Percentiles rank a stretch among this genome's conserved stretches.
Evolutionary conservation across 1,140 invertebrate genomes (phyloP).

Genomic region (Bombus huntii): DNA sequence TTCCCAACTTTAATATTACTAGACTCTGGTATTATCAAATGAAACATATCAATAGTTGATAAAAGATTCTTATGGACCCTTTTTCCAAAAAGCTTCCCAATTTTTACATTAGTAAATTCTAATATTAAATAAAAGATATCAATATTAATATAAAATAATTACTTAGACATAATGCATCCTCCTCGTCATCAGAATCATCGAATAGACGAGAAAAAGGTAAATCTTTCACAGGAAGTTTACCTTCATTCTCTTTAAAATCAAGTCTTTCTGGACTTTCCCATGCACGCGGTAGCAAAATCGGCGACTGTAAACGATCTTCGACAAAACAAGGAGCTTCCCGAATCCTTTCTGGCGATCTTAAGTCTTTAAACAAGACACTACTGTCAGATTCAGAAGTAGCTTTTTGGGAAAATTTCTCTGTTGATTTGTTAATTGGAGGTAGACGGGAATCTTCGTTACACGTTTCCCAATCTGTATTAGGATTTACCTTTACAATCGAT

Average conservation of each 20-base stretch:
- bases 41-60: not conserved
- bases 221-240: not conserved
- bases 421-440: too few species aligned
- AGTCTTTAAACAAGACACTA: not conserved
- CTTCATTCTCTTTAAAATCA: not conserved
- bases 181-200: not conserved
- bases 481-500: too few species aligned
- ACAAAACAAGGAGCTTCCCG: not conserved
- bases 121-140: not conserved
- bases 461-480: conserved; percentile 24
- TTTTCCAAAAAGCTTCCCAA: not conserved
- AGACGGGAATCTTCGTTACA: not conserved
- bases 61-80: not conserved
- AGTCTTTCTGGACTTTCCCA: not conserved
- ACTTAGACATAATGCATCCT: conserved; percentile 16
- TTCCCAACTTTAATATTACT: not conserved
- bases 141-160: not conserved
- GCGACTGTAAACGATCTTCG: not conserved
- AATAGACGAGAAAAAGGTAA: not conserved
- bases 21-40: not conserved
- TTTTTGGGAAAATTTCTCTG: too few species aligned
- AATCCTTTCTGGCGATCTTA: conserved; percentile 26
- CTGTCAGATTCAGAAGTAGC: not conserved
- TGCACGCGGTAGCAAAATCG: not conserved
- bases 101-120: not conserved